Base-by-base conservation (phyloP, 2,113 vertebrate species). In the Oenanthe oenanthe region DNA sequence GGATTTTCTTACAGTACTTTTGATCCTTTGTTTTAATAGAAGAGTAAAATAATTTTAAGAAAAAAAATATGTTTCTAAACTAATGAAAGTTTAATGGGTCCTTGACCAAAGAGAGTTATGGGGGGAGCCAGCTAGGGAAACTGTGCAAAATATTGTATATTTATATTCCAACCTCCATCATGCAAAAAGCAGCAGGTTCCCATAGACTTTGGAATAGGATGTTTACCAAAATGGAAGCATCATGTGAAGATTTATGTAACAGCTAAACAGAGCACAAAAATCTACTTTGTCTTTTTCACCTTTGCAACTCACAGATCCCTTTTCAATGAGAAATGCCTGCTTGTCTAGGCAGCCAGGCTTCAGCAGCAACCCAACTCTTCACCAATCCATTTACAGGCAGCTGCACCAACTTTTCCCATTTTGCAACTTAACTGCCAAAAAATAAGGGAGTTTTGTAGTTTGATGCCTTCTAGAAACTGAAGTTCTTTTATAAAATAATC, bases 51-150 rank as follows among this genome's bases (percentile, higher is more conserved):
- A 51, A 26, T 14, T 60, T 51, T 22, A n/a, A 36, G 8, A 13
- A 42, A 24, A 60, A 29, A 45, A 45, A 2, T 24, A 18, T 0
- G 5, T 47, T 89, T 54, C 29, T 25, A 48, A 10, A 28, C 42
- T 66, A n/a, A 65, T 31, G 3, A 7, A 65, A 56, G 7, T 43
- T 58, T 47, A 38, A 62, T 3, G 74, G 17, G 10, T 48, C 43
- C 32, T 86, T 66, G 14, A 17, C 4, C 32, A 28, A 77, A 36
- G 18, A 74, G 25, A 73, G 4, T 5, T 21, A 7, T 8, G 6
- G 3, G 3, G 3, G 1, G 9, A n/a, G 1, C 1, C 3, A 84
- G 48, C 61, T 0, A 42, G 18, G 28, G 22, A 76, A 92, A 57
- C 8, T 0, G 0, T 17, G 8, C 12, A 71, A 85, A 53, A 77